phyloP scores from a whole-genome alignment of 2,113 vertebrate species.

The Marmota monax region DNA sequence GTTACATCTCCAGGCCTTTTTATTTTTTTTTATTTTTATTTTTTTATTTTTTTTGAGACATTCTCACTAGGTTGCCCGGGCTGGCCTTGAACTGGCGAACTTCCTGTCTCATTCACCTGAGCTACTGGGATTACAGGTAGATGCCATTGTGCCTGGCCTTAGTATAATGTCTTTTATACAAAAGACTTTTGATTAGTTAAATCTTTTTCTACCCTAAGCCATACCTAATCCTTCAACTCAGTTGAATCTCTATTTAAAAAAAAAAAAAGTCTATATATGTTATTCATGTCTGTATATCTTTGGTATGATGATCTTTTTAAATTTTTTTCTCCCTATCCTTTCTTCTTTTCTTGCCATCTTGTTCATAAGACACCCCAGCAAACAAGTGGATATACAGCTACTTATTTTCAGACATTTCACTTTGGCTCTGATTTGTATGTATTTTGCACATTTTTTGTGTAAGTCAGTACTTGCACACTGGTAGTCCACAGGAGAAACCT shows the following conservation, averaged over 20 bases:
- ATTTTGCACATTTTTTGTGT: background rate
- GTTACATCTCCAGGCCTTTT: too few species aligned
- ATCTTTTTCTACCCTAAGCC: background rate
- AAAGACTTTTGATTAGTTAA: background rate
- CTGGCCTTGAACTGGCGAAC: too few species aligned
- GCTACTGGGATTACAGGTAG: too few species aligned
- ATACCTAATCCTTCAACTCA: background rate
- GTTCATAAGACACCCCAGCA: background rate
- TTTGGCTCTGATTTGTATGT: background rate
- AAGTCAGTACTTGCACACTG: background rate
- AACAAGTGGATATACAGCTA: background rate
- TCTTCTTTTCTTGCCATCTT: background rate
- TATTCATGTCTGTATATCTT: background rate
- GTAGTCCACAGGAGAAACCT: background rate
- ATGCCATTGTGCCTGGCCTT: background rate
- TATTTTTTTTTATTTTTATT: too few species aligned
- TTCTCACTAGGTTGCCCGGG: too few species aligned
- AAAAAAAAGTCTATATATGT: background rate
- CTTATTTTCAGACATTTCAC: background rate
- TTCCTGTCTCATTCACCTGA: too few species aligned
- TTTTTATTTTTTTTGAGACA: too few species aligned
- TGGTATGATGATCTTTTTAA: background rate
- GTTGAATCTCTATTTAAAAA: background rate
- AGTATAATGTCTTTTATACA: too few species aligned
- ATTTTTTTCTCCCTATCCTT: background rate